A percentile compares a stretch with the other conserved stretches of the same genome.
Evolutionary conservation across 1,140 invertebrate species (phyloP).

Genomic region (Riptortus pedestris): DNA sequence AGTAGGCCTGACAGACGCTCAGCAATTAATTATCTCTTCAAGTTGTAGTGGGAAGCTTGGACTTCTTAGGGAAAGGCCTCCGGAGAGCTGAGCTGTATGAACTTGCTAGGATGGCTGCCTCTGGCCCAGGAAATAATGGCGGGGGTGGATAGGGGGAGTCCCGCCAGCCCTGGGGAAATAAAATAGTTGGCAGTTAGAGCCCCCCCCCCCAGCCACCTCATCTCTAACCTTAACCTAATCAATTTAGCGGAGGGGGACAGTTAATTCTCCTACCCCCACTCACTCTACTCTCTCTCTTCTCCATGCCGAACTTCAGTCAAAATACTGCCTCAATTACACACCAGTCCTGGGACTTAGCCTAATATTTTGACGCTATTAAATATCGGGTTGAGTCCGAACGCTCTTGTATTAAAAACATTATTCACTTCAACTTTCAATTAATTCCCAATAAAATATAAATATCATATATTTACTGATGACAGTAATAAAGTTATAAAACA

Average conservation of each 20-base stretch:
- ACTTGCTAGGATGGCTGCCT: too few relatives aligned
- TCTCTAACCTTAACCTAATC: slow-evolving; percentile 18
- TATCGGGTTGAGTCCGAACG: background rate
- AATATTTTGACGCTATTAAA: slow-evolving; percentile 12
- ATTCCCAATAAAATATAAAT: too few relatives aligned
- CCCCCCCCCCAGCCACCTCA: background rate
- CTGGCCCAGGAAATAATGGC: too few relatives aligned
- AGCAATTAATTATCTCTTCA: too few relatives aligned
- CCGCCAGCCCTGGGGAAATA: background rate
- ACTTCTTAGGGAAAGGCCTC: too few relatives aligned
- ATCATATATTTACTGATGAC: too few relatives aligned
- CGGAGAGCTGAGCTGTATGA: too few relatives aligned
- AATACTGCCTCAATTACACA: slow-evolving; percentile 17
- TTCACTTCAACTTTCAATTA: too few relatives aligned
- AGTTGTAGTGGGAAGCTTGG: too few relatives aligned
- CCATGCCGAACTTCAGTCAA: too few relatives aligned
- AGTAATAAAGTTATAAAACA: too few relatives aligned
- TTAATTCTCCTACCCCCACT: background rate
- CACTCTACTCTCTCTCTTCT: background rate
- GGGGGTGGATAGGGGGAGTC: background rate
- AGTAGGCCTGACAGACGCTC: too few relatives aligned
- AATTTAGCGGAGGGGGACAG: slow-evolving; percentile 3
- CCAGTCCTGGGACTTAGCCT: background rate
- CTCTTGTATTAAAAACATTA: background rate
- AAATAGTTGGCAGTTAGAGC: slow-evolving; percentile 7